These are phyloP conservation scores for Diuraphis noxia DNA, from an alignment of 1,140 invertebrate species.

Conservation along the genomic window DNA sequence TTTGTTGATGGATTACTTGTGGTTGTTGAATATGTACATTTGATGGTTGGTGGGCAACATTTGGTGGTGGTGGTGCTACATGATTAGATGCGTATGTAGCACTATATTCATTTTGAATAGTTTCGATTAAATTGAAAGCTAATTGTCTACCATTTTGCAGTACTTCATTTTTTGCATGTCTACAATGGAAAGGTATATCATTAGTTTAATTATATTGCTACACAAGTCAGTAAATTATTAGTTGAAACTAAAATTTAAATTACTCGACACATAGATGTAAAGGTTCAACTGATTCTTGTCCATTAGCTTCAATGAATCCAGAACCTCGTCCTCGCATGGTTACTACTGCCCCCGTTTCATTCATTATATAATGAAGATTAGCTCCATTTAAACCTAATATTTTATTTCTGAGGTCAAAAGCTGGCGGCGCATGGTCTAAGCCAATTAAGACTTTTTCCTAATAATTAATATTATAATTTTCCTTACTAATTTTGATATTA, in stretches of 20 bases:
- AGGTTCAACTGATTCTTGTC: slow-evolving; percentile 75
- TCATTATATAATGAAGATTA: slow-evolving; percentile 76
- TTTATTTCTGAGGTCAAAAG: slow-evolving; percentile 75
- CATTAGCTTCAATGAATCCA: slow-evolving; percentile 67
- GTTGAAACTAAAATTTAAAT: slow-evolving; percentile 58
- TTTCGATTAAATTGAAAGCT: slow-evolving; percentile 78
- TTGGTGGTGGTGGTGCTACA: slow-evolving; percentile 60
- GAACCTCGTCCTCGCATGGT: slow-evolving; percentile 73
- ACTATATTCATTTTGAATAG: slow-evolving; percentile 73
- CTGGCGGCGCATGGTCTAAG: slow-evolving; percentile 74
- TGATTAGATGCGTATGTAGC: slow-evolving; percentile 35
- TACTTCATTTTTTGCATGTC: slow-evolving; percentile 71
- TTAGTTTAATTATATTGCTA: neutral
- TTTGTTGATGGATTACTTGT: slow-evolving; percentile 43
- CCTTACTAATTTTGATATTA: neutral
- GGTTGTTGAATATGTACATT: slow-evolving; percentile 40
- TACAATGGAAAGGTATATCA: slow-evolving; percentile 57
- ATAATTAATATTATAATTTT: slow-evolving; percentile 46
- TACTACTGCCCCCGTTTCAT: slow-evolving; percentile 75
- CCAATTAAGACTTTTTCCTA: slow-evolving; percentile 76
- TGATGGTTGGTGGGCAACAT: slow-evolving; percentile 46
- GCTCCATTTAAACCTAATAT: slow-evolving; percentile 72
- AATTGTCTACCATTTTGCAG: slow-evolving; percentile 74
- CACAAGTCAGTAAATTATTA: neutral
- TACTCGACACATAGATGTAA: slow-evolving; percentile 77